phyloP scores from a whole-genome alignment of 2,888 invertebrate species.

The Subacronicta megacephala region DNA sequence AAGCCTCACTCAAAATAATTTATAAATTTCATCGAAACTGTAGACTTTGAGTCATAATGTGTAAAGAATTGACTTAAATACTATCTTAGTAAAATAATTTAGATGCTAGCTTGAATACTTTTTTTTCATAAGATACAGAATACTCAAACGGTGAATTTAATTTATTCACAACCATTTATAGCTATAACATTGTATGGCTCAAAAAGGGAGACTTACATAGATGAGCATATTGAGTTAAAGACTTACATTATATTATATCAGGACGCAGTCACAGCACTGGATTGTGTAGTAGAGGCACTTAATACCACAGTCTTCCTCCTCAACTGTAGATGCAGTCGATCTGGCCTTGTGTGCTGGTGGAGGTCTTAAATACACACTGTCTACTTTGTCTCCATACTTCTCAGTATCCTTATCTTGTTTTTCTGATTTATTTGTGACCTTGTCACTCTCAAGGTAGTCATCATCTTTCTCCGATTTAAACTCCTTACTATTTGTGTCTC shows the following conservation, averaged over 20 bases:
- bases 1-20: constrained; percentile 3
- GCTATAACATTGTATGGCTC: constrained; percentile 14
- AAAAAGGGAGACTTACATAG: constrained; percentile 11
- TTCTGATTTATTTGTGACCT: constrained; percentile 57
- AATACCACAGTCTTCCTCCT: constrained; percentile 90
- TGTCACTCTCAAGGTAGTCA: constrained; percentile 71
- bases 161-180: constrained; percentile 17
- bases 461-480: constrained; percentile 59
- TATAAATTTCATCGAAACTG: neutral
- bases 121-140: constrained; percentile 19
- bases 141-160: constrained; percentile 12
- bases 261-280: constrained; percentile 91
- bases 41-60: constrained; percentile 11
- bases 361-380: constrained; percentile 76
- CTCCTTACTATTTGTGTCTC: constrained; percentile 68
- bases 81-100: constrained; percentile 26
- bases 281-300: constrained; percentile 91
- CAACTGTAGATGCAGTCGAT: constrained; percentile 69
- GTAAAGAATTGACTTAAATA: constrained; percentile 14
- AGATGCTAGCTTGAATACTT: constrained; percentile 19
- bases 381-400: constrained; percentile 75
- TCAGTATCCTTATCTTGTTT: constrained; percentile 61
- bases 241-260: constrained; percentile 70
- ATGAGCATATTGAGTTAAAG: constrained; percentile 35
- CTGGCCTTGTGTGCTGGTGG: constrained; percentile 70